phyloP scores from a whole-genome alignment of 2,797 vertebrate species.

The Neoniphon sammara region DNA sequence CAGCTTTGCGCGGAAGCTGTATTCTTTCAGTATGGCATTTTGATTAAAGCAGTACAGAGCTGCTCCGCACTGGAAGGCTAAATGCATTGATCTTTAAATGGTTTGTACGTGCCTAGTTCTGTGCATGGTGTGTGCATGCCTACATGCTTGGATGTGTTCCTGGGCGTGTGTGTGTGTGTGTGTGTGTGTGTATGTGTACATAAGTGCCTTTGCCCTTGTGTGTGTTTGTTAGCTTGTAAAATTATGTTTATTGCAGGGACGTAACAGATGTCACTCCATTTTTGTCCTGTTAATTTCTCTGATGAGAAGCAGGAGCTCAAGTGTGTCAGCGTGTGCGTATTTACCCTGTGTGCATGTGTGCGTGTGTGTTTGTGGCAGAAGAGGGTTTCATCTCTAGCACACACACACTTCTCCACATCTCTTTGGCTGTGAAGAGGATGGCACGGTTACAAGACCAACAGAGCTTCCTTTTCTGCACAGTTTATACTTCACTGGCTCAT shows the following conservation, averaged over 20 bases:
- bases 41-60: constrained; percentile 18
- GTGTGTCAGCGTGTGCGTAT: background rate
- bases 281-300: constrained; percentile 23
- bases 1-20: background rate
- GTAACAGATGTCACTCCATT: background rate
- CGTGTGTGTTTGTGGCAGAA: background rate
- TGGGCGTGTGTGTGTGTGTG: background rate
- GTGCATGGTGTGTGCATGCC: background rate
- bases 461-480: constrained; percentile 11
- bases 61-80: constrained; percentile 12
- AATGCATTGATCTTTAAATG: constrained; percentile 58
- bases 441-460: background rate
- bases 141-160: background rate
- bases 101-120: constrained; percentile 15
- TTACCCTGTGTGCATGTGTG: background rate
- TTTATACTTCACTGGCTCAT: background rate
- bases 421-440: constrained; percentile 7
- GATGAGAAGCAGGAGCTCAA: constrained; percentile 16
- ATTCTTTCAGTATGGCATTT: background rate
- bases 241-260: constrained; percentile 18
- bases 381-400: constrained; percentile 12
- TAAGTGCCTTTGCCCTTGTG: background rate
- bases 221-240: constrained; percentile 11
- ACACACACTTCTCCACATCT: constrained; percentile 20
- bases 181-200: background rate